These are phyloP conservation scores for Drosophila algonquin DNA, from an alignment of 2,888 invertebrate species.

Conservation along the genomic window DNA sequence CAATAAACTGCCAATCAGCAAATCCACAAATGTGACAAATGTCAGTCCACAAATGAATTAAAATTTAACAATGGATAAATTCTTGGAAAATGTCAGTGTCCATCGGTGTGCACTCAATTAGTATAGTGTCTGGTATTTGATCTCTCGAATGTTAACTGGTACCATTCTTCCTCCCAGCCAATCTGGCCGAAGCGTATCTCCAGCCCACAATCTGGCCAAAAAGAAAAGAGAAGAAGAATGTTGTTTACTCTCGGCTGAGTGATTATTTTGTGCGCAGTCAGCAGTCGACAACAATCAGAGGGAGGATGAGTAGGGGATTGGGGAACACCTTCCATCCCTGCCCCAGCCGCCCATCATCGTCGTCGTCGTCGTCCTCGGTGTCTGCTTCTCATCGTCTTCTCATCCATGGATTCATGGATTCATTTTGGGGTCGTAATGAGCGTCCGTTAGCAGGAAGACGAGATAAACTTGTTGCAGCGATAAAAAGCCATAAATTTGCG, in stretches of 20 bases:
- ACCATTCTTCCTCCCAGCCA: neutral
- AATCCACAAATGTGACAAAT: no score
- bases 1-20: neutral
- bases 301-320: no score
- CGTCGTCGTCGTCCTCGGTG: no score
- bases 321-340: neutral
- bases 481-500: constrained; percentile 72
- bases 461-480: constrained; percentile 76
- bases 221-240: neutral
- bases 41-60: neutral
- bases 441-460: constrained; percentile 67
- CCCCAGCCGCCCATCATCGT: no score
- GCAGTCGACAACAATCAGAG: constrained; percentile 10
- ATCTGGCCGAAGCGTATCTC: neutral
- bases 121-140: neutral
- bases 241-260: constrained; percentile 20
- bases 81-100: neutral
- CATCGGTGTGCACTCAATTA: constrained; percentile 7
- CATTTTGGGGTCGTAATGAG: constrained; percentile 61
- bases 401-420: constrained; percentile 23
- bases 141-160: neutral
- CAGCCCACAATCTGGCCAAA: neutral
- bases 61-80: neutral
- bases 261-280: constrained; percentile 27
- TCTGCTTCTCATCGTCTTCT: neutral